Conservation (phyloP, 1,140 invertebrate species). For the Vanessa tameamea region DNA sequence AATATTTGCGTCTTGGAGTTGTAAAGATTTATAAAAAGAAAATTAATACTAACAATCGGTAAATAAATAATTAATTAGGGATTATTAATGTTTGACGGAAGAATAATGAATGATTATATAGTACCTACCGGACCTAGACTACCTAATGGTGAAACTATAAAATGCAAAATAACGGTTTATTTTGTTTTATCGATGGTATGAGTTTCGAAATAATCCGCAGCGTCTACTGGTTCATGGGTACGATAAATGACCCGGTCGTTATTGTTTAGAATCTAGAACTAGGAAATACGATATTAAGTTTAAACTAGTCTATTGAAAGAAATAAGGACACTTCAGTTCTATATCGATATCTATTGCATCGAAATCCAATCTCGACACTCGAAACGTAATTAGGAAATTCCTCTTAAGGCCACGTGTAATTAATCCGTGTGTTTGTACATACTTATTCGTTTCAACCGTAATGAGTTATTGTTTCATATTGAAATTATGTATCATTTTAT, state of each 20-base stretch:
- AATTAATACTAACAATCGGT: no score
- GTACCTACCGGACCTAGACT: no score
- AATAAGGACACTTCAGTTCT: slow-evolving; percentile 19
- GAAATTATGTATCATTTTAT: neutral
- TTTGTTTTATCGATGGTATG: neutral
- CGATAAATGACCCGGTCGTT: neutral
- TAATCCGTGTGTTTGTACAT: slow-evolving; percentile 18
- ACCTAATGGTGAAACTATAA: no score
- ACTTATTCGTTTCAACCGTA: neutral
- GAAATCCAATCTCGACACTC: slow-evolving; percentile 36
- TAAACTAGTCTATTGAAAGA: slow-evolving; percentile 29
- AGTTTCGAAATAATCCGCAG: slow-evolving; percentile 5
- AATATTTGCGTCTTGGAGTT: no score
- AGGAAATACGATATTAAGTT: slow-evolving; percentile 36
- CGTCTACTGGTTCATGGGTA: neutral
- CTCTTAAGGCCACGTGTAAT: slow-evolving; percentile 32
- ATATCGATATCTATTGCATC: slow-evolving; percentile 33
- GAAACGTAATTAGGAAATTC: slow-evolving; percentile 39
- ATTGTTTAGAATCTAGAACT: slow-evolving; percentile 6
- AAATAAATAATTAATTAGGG: no score
- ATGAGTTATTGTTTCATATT: neutral
- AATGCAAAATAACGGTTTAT: no score
- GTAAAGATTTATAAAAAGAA: no score
- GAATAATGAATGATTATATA: no score
- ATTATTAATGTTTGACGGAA: no score